phyloP scores from a whole-genome alignment of 2,113 vertebrate species.

The Epinephelus fuscoguttatus region DNA sequence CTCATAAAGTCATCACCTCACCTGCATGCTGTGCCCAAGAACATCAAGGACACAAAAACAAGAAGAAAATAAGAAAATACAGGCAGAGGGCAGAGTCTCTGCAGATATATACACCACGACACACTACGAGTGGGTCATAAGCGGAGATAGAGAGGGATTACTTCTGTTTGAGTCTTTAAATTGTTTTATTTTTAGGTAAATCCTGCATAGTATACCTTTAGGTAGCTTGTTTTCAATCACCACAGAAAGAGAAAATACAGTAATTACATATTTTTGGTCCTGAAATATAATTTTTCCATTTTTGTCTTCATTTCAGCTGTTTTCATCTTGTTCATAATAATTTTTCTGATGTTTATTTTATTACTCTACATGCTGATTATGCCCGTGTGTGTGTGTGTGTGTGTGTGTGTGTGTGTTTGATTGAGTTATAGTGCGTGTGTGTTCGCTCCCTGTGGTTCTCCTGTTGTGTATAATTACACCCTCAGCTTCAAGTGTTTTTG shows the following conservation, averaged over 20 bases:
- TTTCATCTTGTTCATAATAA: constrained; percentile 28
- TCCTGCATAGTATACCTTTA: no score
- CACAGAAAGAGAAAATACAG: neutral
- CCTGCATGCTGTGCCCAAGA: no score
- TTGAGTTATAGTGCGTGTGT: constrained; percentile 25
- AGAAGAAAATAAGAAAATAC: no score
- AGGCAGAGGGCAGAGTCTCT: no score
- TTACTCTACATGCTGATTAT: constrained; percentile 39
- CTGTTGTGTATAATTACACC: constrained; percentile 76
- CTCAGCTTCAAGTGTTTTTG: constrained; percentile 70
- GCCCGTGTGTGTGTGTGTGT: constrained; percentile 26
- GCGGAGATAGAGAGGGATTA: no score
- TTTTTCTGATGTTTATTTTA: constrained; percentile 57
- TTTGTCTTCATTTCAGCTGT: constrained; percentile 2
- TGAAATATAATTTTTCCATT: constrained; percentile 8
- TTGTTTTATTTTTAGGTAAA: no score
- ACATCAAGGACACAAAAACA: no score
- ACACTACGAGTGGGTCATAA: no score
- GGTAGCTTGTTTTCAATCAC: neutral
- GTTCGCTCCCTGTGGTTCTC: constrained; percentile 47
- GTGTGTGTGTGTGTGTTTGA: constrained; percentile 19
- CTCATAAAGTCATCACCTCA: no score
- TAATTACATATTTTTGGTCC: neutral
- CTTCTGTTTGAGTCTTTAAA: no score
- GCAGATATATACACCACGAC: no score